Evolutionary conservation across 2,888 invertebrate genomes (phyloP).

Genomic region (Aspidapion aeneum): DNA sequence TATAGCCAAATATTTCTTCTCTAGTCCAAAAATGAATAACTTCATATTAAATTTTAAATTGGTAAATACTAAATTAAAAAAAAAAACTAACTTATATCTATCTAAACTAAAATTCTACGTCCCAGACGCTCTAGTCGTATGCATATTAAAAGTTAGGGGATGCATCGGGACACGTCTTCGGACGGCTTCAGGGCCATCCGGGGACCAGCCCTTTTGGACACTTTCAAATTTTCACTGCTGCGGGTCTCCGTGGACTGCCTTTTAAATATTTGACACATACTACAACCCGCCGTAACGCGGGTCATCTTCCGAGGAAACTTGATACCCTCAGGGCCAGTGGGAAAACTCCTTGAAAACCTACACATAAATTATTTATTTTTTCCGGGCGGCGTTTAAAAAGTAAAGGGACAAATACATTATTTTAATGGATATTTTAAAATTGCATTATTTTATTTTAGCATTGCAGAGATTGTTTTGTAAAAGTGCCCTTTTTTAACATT

Average conservation of each 20-base stretch:
- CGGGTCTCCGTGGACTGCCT: slow-evolving; percentile 46
- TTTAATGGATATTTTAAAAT: too few species aligned
- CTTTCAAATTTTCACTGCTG: slow-evolving; percentile 50
- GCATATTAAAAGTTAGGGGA: slow-evolving; percentile 31
- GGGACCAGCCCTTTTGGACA: slow-evolving; percentile 50
- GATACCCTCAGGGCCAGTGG: slow-evolving; percentile 37
- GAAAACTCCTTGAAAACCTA: slow-evolving; percentile 16
- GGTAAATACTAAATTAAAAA: too few species aligned
- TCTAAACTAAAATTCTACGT: slow-evolving; percentile 6
- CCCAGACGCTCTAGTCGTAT: slow-evolving; percentile 24
- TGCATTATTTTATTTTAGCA: too few species aligned
- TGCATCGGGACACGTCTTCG: slow-evolving; percentile 27
- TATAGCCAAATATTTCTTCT: too few species aligned
- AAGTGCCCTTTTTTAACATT: too few species aligned
- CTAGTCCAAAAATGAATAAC: too few species aligned
- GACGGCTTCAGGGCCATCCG: slow-evolving; percentile 33
- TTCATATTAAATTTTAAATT: too few species aligned
- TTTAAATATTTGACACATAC: slow-evolving; percentile 52
- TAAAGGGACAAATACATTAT: too few species aligned
- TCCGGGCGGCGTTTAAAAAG: neutral
- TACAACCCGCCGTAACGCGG: slow-evolving; percentile 47
- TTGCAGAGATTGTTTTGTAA: too few species aligned
- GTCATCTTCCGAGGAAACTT: slow-evolving; percentile 44
- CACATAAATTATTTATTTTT: slow-evolving; percentile 26
- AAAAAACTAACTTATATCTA: too few species aligned